Base-by-base conservation (phyloP, 2,797 vertebrate genomes). In the Emys orbicularis region DNA sequence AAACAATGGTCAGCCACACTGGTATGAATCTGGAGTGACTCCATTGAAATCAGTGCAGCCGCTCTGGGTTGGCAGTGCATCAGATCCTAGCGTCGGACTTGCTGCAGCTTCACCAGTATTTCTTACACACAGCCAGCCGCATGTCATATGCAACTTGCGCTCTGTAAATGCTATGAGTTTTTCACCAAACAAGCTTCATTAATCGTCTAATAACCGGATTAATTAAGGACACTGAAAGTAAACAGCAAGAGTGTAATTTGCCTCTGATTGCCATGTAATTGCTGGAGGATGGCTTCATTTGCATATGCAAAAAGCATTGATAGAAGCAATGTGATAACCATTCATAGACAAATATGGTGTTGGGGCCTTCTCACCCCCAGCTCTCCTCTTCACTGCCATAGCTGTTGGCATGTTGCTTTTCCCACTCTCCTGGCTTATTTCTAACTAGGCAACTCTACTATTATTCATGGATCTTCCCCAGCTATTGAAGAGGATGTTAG, bases 171-270 rank as follows among this genome's bases (percentile, higher is more conserved):
- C 97, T 96, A 97, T 96, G 97, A 97, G 97, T 98, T 98, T 98
- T 98, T 97, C 97, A 97, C 97, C 97, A 97, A 98, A 98, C 97
- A 98, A 98, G 98, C 97, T 98, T 97, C 98, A 98, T 98, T 98
- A 98, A 98, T 98, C 82, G 96, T 98, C 97, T 98, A 98, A 98
- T 98, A 98, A 98, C 98, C 77, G 91, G 98, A 98, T 98, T 98
- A 98, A 98, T 98, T 98, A 98, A 98, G 98, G 97, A 98, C 90
- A 95, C 85, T 94, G 97, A 98, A 98, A 98, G 98, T 98, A 98
- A 98, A 98, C 98, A 98, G 97, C 97, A 97, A 98, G 98, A 98
- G 98, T 98, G 98, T 98, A 98, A 98, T 98, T 98, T 98, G 96
- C 92, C 95, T 97, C 95, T 98, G 98, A 98, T 98, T 98, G 96